Percentiles rank a stretch among this genome's conserved stretches.
Evolutionary conservation across 2,888 invertebrate species (phyloP).

Genomic region (Salticus scenicus): DNA sequence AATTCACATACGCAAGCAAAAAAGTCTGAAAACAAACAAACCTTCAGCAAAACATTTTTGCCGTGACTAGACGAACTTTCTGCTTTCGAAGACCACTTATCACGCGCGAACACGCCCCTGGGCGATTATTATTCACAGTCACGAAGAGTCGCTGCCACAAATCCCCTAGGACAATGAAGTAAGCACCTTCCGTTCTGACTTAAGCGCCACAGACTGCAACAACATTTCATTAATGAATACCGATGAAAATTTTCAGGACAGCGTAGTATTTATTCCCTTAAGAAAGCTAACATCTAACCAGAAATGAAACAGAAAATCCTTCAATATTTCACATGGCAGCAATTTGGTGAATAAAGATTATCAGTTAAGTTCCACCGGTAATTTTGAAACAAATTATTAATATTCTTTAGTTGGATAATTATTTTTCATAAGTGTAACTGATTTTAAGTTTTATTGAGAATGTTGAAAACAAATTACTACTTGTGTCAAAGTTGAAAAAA

Average conservation of each 20-base stretch:
- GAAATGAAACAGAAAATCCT: not conserved
- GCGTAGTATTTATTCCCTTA: not conserved
- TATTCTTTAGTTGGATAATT: too few species aligned
- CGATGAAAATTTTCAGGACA: not conserved
- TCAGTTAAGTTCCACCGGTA: too few species aligned
- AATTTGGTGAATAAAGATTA: not conserved
- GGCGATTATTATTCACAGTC: conserved; percentile 1
- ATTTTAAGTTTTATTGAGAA: too few species aligned
- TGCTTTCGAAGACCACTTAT: not conserved
- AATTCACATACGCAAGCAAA: too few species aligned
- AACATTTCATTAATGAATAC: not conserved
- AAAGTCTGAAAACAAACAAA: not conserved
- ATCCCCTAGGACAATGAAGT: not conserved
- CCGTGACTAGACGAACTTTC: not conserved
- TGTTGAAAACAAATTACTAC: too few species aligned
- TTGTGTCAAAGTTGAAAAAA: too few species aligned
- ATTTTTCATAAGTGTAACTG: too few species aligned
- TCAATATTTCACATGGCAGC: not conserved
- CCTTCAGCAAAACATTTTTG: not conserved
- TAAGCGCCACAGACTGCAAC: not conserved
- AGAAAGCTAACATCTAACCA: not conserved
- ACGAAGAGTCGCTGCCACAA: not conserved
- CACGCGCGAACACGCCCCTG: not conserved
- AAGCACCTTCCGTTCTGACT: not conserved
- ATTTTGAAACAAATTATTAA: too few species aligned